Percentiles rank a stretch among this genome's conserved stretches.
phyloP scores from a whole-genome alignment of 1,140 invertebrate genomes.

The Whitmania pigra region DNA sequence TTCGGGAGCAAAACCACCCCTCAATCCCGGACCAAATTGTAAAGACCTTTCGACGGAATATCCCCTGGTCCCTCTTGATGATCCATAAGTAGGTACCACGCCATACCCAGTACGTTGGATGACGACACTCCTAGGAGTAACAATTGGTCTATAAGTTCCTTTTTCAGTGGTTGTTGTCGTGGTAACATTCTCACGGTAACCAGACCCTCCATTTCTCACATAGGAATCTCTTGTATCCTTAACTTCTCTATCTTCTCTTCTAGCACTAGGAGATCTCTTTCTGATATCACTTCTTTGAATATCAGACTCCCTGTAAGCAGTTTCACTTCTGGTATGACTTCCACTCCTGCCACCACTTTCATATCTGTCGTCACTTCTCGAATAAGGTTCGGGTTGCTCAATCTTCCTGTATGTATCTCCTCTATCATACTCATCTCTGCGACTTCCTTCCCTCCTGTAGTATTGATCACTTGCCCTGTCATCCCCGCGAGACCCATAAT shows the following conservation, averaged over 20 bases:
- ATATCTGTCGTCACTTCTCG: background rate
- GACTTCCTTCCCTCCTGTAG: no score
- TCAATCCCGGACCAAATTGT: constrained; percentile 30
- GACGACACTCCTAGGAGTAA: constrained; percentile 37
- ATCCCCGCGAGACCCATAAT: no score
- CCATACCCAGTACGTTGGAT: constrained; percentile 28
- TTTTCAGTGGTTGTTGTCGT: background rate
- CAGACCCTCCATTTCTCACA: background rate
- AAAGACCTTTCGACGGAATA: constrained; percentile 6
- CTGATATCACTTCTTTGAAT: no score
- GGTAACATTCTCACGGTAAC: background rate
- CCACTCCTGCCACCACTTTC: background rate
- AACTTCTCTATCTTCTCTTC: background rate
- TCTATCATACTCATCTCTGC: no score
- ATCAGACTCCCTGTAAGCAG: no score
- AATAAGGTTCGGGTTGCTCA: no score
- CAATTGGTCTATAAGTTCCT: constrained; percentile 32
- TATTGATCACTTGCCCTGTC: no score
- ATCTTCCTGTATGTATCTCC: no score
- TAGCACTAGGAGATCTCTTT: background rate
- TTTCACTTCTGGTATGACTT: background rate
- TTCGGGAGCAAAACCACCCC: constrained; percentile 31
- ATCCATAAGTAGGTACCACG: constrained; percentile 13
- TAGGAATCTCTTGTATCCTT: background rate
- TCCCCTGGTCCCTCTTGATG: background rate